Percentiles rank a stretch among this genome's conserved stretches.
Conservation (phyloP, 1,140 invertebrate genomes). For the Episyrphus balteatus region DNA sequence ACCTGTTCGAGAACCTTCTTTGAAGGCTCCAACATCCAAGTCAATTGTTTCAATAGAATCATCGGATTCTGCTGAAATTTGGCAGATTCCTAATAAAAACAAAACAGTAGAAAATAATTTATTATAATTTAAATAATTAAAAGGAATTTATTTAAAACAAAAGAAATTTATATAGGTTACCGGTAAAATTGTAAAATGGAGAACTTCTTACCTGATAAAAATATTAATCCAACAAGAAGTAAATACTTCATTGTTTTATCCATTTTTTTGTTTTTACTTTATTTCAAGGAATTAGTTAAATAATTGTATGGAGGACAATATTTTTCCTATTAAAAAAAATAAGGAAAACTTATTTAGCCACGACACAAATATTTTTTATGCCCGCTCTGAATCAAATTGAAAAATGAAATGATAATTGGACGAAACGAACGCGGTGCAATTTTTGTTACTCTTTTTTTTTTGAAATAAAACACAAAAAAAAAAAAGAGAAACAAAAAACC, state of each 20-base stretch:
- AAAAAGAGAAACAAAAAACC: too few species aligned
- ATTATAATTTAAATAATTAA: conserved; percentile 13
- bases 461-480: too few species aligned
- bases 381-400: too few species aligned
- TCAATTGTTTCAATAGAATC: conserved; percentile 51
- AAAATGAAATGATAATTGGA: too few species aligned
- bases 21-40: conserved; percentile 61
- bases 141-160: conserved; percentile 9
- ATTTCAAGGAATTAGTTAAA: too few species aligned
- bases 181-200: conserved; percentile 1
- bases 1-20: conserved; percentile 78
- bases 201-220: conserved; percentile 40
- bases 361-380: too few species aligned
- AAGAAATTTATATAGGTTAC: conserved; percentile 6
- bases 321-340: too few species aligned
- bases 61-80: conserved; percentile 31
- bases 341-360: too few species aligned
- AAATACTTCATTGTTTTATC: conserved; percentile 42
- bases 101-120: conserved; percentile 5
- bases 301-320: too few species aligned
- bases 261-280: too few species aligned
- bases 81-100: conserved; percentile 33
- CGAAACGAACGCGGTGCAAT: too few species aligned
- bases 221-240: conserved; percentile 38
- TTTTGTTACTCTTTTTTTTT: too few species aligned